Evolutionary conservation across 2,797 vertebrate species (phyloP), one percentile per base, ranked within the genome.

Genomic region (Atherinosoma microstoma): DNA sequence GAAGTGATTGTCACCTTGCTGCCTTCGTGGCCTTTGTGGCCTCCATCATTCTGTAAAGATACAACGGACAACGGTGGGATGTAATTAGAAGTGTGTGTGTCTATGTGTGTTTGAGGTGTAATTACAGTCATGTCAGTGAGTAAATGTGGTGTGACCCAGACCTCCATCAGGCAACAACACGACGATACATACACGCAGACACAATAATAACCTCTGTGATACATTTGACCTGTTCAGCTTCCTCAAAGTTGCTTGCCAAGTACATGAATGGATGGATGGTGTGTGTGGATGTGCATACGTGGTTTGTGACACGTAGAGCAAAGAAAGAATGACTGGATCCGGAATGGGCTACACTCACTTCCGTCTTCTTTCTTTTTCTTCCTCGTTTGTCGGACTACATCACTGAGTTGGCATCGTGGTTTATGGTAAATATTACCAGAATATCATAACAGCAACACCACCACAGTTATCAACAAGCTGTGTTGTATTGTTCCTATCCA

Each of bases 91-190:
- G 0, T 6, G 0, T 62, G 54, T 27, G 53, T 67, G 58, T 34
- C 49, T 57, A 60, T 67, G 45, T 49, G 20, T 22, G 9, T 59
- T 61, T 47, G 59, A 27, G 30, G 36, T 84, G 75, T 81, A 85
- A 85, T 85, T 81, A 85, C 42, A 84, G 72, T 75, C 76, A 78
- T 80, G 76, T 80, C 79, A 84, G 74, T 82, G 82, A 82, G 76
- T 81, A 83, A 85, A 87, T 87, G 84, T 73, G 66, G 57, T 65
- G 27, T 83, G 80, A 87, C 75, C 79, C 70, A 76, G 75, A 62
- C 70, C 70, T 78, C 27, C 84, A 59, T 80, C 72, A 75, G 64
- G 69, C 62, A 71, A 81, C 60, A 75, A 62, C 35, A 75, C 3
- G 4, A 49, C 59, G 70, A 53, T 34, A 67, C 58, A 73, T 29